Percentiles rank a stretch among this genome's conserved stretches.
Evolutionary conservation across 1,140 invertebrate species (phyloP).

Genomic region (Lutraria rhynchaena): DNA sequence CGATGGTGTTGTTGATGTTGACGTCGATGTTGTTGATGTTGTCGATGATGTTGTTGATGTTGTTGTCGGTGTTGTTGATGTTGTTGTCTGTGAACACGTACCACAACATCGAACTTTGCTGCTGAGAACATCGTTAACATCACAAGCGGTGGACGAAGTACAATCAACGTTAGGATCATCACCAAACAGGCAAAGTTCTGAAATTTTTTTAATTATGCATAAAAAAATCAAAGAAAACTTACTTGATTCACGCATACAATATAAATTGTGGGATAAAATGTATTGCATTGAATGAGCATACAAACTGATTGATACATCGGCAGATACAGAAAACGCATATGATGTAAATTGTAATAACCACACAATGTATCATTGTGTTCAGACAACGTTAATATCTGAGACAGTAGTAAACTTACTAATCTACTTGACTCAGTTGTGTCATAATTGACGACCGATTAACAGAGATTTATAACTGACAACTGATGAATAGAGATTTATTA

Average conservation of each 20-base stretch:
- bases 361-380: no score
- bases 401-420: no score
- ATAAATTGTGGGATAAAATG: background rate
- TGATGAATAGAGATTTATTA: no score
- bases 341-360: no score
- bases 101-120: slow-evolving; percentile 45
- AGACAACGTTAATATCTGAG: no score
- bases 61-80: background rate
- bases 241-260: background rate
- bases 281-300: no score
- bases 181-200: slow-evolving; percentile 38
- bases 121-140: slow-evolving; percentile 4
- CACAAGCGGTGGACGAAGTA: background rate
- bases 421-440: no score
- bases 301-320: no score
- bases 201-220: background rate
- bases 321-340: no score
- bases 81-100: slow-evolving; percentile 14
- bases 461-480: no score
- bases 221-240: background rate
- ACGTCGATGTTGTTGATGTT: background rate
- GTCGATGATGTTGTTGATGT: background rate
- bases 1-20: background rate
- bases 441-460: no score
- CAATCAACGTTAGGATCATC: slow-evolving; percentile 45